phyloP scores from a whole-genome alignment of 2,113 vertebrate genomes.

The Thermophis baileyi region DNA sequence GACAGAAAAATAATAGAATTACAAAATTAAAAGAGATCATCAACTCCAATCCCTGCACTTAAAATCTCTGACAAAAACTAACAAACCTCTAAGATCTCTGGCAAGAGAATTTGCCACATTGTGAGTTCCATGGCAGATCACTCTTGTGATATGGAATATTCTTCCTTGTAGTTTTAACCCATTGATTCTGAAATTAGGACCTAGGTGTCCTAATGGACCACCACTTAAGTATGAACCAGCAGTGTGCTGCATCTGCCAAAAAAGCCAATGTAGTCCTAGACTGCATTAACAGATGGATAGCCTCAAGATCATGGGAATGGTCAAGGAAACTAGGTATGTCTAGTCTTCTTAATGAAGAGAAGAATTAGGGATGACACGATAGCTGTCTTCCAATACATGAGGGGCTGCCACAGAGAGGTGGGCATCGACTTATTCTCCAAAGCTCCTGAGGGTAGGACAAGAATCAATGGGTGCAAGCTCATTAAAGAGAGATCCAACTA shows the following conservation, averaged over 20 bases:
- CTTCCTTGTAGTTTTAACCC: not conserved
- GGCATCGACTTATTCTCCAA: no score
- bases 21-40: not conserved
- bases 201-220: not conserved
- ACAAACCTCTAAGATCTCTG: not conserved
- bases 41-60: not conserved
- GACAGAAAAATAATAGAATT: not conserved
- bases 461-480: no score
- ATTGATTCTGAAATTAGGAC: not conserved
- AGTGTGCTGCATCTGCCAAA: not conserved
- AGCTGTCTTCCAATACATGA: no score
- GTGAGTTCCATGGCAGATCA: not conserved
- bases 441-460: no score
- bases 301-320: not conserved
- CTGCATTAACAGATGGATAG: not conserved
- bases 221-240: not conserved
- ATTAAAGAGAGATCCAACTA: no score
- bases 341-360: no score
- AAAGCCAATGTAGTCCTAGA: not conserved
- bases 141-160: not conserved
- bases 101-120: not conserved
- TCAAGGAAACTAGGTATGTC: no score
- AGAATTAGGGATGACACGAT: no score
- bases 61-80: not conserved
- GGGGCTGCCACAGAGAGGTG: no score